Percentiles rank a stretch among this genome's conserved stretches.
These are phyloP conservation scores for Ceyx melanurus DNA, from an alignment of 2,113 vertebrate genomes.

Conservation along the genomic window DNA sequence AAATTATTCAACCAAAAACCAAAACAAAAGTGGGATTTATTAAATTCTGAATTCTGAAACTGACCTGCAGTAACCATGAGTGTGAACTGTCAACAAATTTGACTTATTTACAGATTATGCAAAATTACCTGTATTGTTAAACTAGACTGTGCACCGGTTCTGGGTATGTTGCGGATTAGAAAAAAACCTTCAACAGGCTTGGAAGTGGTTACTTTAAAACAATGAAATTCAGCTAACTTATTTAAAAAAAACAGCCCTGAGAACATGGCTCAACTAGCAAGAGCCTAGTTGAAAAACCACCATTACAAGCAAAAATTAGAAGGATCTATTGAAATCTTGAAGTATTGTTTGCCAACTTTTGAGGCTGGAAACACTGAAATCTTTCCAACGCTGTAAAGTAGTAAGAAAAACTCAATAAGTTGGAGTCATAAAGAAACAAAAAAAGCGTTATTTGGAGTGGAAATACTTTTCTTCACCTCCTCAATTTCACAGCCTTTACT, in stretches of 20 bases:
- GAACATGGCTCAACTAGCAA: slow-evolving; percentile 79
- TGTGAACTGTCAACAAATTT: slow-evolving; percentile 53
- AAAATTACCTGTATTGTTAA: slow-evolving; percentile 57
- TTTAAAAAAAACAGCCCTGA: slow-evolving; percentile 79
- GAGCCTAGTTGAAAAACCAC: slow-evolving; percentile 73
- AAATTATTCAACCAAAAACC: not conserved
- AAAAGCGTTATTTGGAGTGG: slow-evolving; percentile 40
- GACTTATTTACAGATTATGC: slow-evolving; percentile 59
- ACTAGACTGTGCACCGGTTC: slow-evolving; percentile 26
- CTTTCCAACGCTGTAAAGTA: slow-evolving; percentile 58
- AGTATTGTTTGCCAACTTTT: slow-evolving; percentile 63
- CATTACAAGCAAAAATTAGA: slow-evolving; percentile 69
- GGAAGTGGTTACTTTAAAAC: slow-evolving; percentile 69
- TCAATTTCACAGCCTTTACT: slow-evolving; percentile 54
- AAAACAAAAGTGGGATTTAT: not conserved
- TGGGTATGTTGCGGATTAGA: slow-evolving; percentile 56
- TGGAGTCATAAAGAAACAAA: slow-evolving; percentile 26
- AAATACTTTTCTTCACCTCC: slow-evolving; percentile 37
- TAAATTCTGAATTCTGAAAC: slow-evolving; percentile 46
- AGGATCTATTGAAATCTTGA: slow-evolving; percentile 67
- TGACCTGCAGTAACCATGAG: slow-evolving; percentile 64
- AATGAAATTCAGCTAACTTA: slow-evolving; percentile 69
- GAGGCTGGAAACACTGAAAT: slow-evolving; percentile 77
- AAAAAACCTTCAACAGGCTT: slow-evolving; percentile 70
- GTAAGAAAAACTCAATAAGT: slow-evolving; percentile 34